These are phyloP conservation scores for Papilio helenus DNA, from an alignment of 1,140 invertebrate genomes.

Conservation along the genomic window DNA sequence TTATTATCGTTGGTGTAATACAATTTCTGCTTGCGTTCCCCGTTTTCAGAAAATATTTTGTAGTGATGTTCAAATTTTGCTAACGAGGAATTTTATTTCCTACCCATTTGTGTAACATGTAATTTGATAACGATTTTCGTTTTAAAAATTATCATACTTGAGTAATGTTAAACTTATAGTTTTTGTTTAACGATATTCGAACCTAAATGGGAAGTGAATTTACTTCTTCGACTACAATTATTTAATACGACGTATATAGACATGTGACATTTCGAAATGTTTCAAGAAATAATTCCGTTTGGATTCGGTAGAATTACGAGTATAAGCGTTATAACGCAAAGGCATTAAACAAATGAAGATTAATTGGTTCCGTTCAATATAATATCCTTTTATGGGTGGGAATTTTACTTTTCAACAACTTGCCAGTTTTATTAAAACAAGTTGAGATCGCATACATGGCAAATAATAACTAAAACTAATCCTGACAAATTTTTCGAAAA, in stretches of 20 bases:
- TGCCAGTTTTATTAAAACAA: conserved; percentile 20
- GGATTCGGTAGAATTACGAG: neutral
- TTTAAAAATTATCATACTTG: too few species aligned
- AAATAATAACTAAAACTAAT: neutral
- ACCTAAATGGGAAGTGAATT: neutral
- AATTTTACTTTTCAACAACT: conserved; percentile 20
- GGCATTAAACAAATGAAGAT: conserved; percentile 17
- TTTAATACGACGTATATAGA: neutral
- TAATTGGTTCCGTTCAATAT: conserved; percentile 15
- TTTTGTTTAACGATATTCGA: neutral
- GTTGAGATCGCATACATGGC: conserved; percentile 18
- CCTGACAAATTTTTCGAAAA: neutral
- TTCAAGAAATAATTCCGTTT: neutral
- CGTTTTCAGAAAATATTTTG: neutral
- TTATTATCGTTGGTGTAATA: neutral
- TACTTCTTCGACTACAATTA: neutral
- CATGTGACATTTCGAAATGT: neutral
- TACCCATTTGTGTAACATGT: neutral
- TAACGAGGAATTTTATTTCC: neutral
- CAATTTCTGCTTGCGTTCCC: neutral
- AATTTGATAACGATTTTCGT: neutral
- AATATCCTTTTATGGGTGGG: conserved; percentile 15
- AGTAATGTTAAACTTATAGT: too few species aligned
- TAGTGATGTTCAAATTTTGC: neutral
- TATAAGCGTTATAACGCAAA: neutral